These are phyloP conservation scores for Thera obeliscata DNA, from an alignment of 2,888 invertebrate species.

Conservation along the genomic window DNA sequence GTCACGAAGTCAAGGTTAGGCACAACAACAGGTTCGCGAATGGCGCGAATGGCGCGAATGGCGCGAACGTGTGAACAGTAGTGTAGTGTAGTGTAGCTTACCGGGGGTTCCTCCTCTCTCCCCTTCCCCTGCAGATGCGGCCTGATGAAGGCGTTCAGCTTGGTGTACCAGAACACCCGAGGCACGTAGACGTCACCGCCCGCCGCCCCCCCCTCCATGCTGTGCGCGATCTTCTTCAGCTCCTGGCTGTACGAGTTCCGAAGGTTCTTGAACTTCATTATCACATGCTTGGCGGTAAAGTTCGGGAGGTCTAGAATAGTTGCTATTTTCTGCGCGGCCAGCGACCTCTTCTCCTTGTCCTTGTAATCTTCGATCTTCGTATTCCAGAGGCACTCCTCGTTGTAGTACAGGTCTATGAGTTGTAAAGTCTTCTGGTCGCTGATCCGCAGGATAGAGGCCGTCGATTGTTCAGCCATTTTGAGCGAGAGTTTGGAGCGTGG, in stretches of 20 bases:
- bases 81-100: background rate
- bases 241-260: constrained; percentile 67
- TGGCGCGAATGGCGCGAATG: background rate
- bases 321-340: constrained; percentile 56
- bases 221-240: constrained; percentile 56
- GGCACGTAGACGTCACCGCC: constrained; percentile 50
- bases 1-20: too few species aligned
- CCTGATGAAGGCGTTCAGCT: constrained; percentile 60
- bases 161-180: constrained; percentile 56
- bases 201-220: constrained; percentile 29
- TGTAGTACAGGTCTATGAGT: constrained; percentile 55
- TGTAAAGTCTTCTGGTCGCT: constrained; percentile 52
- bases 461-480: background rate
- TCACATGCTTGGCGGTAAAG: constrained; percentile 58
- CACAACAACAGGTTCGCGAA: too few species aligned
- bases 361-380: constrained; percentile 50
- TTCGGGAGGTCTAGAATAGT: constrained; percentile 52
- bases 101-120: background rate
- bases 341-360: constrained; percentile 42
- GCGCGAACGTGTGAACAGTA: background rate
- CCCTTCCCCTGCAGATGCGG: constrained; percentile 49
- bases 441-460: constrained; percentile 49
- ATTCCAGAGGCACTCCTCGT: constrained; percentile 62
- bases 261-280: constrained; percentile 66
- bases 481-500: background rate